phyloP scores from a whole-genome alignment of 1,140 invertebrate genomes.

The Drosophila tristis region DNA sequence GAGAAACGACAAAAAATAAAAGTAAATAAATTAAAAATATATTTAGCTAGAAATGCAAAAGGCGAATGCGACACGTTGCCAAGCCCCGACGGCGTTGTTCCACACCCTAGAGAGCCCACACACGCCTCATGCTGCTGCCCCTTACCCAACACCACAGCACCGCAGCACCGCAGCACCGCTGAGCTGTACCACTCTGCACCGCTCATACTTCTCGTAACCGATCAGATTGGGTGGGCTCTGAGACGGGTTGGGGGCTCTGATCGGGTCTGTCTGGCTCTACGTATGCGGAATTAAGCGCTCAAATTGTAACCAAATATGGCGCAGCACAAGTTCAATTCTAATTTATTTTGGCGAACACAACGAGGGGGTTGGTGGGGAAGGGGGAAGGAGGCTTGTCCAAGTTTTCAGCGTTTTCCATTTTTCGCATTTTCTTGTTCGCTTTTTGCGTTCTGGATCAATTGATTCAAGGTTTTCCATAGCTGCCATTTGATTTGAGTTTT shows the following conservation, averaged over 20 bases:
- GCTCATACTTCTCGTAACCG: slow-evolving; percentile 1
- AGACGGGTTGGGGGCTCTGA: not conserved
- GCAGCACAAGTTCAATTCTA: slow-evolving; percentile 80
- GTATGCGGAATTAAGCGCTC: slow-evolving; percentile 79
- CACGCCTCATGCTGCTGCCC: slow-evolving; percentile 28
- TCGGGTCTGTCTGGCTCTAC: slow-evolving; percentile 30
- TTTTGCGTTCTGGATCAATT: slow-evolving; percentile 79
- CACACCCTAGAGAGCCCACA: slow-evolving; percentile 44
- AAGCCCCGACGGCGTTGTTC: slow-evolving; percentile 44
- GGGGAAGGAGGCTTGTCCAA: slow-evolving; percentile 33
- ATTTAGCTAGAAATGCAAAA: slow-evolving; percentile 76
- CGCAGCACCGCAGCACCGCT: not conserved
- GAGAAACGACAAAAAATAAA: slow-evolving; percentile 24
- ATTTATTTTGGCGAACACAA: slow-evolving; percentile 68
- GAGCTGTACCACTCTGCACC: not conserved
- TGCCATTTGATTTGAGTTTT: slow-evolving; percentile 68
- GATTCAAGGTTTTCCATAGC: slow-evolving; percentile 77
- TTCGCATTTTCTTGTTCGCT: slow-evolving; percentile 42
- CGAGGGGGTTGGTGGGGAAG: not conserved
- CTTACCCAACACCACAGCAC: not conserved
- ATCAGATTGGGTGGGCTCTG: too few species aligned
- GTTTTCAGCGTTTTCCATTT: slow-evolving; percentile 38
- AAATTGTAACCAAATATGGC: slow-evolving; percentile 82
- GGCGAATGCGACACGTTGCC: slow-evolving; percentile 72
- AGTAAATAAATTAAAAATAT: slow-evolving; percentile 78